Evolutionary conservation across 2,113 vertebrate genomes (phyloP).

Genomic region (Clarias magur): DNA sequence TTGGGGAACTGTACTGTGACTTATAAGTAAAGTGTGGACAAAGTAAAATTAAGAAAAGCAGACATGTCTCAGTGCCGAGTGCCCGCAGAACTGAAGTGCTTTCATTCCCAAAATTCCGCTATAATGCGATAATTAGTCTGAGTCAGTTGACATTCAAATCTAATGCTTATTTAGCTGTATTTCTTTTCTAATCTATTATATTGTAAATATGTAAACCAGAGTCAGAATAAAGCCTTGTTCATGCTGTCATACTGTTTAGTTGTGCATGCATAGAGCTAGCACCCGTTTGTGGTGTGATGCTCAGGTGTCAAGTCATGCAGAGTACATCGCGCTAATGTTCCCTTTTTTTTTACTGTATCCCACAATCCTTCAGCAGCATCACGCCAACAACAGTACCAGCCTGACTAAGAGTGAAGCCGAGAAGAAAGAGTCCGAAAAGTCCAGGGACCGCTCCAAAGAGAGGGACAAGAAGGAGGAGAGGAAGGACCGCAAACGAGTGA

Average conservation of each 20-base stretch:
- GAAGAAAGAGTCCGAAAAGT: conserved; percentile 89
- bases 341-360: not conserved
- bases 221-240: not conserved
- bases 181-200: too few species aligned
- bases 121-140: not conserved
- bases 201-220: too few species aligned
- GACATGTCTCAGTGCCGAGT: not conserved
- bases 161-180: not conserved
- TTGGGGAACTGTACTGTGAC: too few species aligned
- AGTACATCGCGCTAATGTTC: conserved; percentile 55
- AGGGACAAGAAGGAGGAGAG: conserved; percentile 90
- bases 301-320: conserved; percentile 64
- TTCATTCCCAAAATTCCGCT: too few species aligned
- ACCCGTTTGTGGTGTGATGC: conserved; percentile 53
- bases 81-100: not conserved
- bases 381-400: conserved; percentile 85
- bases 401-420: conserved; percentile 88
- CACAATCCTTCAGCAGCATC: conserved; percentile 75
- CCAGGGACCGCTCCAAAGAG: conserved; percentile 87
- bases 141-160: too few species aligned
- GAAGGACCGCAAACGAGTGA: conserved; percentile 89
- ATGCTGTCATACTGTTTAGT: not conserved
- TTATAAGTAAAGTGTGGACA: not conserved
- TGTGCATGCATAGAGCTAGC: conserved; percentile 3
- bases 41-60: not conserved